A percentile compares a stretch with the other conserved stretches of the same genome.
These are phyloP conservation scores for Trichonephila clavipes DNA, from an alignment of 1,140 invertebrate genomes.

Conservation along the genomic window DNA sequence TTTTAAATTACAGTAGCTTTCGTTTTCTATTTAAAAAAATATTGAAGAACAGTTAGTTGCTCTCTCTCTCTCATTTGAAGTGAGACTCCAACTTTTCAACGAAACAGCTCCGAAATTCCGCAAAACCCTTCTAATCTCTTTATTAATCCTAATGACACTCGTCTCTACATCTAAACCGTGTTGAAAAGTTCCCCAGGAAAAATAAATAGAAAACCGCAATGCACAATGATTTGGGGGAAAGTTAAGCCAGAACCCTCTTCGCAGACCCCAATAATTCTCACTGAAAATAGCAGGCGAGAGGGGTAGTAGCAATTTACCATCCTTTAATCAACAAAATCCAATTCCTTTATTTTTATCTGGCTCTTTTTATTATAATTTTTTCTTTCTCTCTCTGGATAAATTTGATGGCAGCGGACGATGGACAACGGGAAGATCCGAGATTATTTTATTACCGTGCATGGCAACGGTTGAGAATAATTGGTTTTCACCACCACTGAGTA, in stretches of 20 bases:
- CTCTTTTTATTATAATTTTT: neutral
- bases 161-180: neutral
- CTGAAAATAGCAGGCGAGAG: neutral
- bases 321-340: slow-evolving; percentile 59
- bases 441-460: slow-evolving; percentile 66
- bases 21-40: too few species aligned
- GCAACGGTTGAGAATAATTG: slow-evolving; percentile 43
- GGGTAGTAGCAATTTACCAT: slow-evolving; percentile 3
- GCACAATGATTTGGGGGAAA: neutral
- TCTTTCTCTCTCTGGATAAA: neutral
- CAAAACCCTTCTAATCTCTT: neutral
- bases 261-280: neutral
- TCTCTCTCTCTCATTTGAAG: neutral
- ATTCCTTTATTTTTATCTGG: slow-evolving; percentile 17
- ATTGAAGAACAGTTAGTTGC: neutral
- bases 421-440: slow-evolving; percentile 46
- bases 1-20: too few species aligned
- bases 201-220: slow-evolving; percentile 26
- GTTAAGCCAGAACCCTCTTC: neutral
- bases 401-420: slow-evolving; percentile 34
- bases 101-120: neutral
- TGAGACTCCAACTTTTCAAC: neutral
- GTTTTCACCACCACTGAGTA: slow-evolving; percentile 40
- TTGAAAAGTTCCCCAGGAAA: neutral
- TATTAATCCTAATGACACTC: slow-evolving; percentile 11